phyloP scores from a whole-genome alignment of 2,113 vertebrate species.

The Upupa epops region DNA sequence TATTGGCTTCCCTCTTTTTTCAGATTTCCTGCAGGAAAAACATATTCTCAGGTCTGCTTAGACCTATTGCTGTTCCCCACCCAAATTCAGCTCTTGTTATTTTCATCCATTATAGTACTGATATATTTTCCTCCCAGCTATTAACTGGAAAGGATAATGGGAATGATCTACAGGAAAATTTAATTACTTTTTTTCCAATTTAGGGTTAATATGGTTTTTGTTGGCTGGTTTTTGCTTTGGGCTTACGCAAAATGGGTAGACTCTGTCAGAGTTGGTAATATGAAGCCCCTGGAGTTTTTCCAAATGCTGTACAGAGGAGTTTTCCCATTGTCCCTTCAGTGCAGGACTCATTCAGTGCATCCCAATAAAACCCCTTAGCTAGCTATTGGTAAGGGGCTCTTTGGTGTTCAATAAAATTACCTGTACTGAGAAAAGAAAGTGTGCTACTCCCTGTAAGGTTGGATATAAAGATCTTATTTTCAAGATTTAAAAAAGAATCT shows the following conservation, averaged over 20 bases:
- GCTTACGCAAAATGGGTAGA: neutral
- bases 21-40: neutral
- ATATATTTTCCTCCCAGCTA: neutral
- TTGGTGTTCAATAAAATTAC: neutral
- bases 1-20: neutral
- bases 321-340: neutral
- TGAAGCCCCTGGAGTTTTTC: neutral
- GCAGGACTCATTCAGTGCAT: neutral
- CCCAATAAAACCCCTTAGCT: neutral
- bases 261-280: neutral
- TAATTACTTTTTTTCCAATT: neutral
- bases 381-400: neutral
- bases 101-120: neutral
- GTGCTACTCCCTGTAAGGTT: neutral
- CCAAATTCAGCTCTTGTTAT: too few species aligned
- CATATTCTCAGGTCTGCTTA: neutral
- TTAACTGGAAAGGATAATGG: neutral
- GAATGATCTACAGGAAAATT: neutral
- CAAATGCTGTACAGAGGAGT: rapidly evolving
- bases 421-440: neutral
- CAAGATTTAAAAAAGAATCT: neutral
- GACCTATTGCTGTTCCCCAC: too few species aligned
- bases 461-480: neutral
- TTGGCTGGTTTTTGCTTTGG: neutral
- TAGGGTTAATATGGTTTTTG: neutral